Evolutionary conservation across 1,140 invertebrate genomes (phyloP).

Genomic region (Drosophila ohnishii): DNA sequence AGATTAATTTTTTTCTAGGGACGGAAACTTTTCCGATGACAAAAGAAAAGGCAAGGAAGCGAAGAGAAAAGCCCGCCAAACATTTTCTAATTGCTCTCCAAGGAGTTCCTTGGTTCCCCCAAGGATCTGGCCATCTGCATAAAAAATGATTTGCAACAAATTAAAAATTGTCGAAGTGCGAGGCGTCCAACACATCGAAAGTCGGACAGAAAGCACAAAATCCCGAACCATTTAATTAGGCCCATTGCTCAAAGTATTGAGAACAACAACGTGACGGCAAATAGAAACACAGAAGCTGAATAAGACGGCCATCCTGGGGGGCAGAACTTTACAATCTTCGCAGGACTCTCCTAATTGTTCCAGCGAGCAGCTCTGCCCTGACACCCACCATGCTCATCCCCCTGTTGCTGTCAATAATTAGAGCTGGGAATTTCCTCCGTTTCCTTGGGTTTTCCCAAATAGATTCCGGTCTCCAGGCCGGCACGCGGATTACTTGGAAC

Average conservation of each 20-base stretch:
- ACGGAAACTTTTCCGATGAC: conserved; percentile 21
- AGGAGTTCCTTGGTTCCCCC: conserved; percentile 41
- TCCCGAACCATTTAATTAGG: conserved; percentile 67
- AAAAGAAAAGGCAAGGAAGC: not conserved
- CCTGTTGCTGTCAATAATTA: conserved; percentile 74
- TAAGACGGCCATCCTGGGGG: conserved; percentile 4
- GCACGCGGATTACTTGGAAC: conserved; percentile 63
- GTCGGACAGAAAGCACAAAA: conserved; percentile 47
- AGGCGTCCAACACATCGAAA: conserved; percentile 32
- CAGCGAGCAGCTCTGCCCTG: conserved; percentile 3
- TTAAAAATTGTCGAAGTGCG: conserved; percentile 54
- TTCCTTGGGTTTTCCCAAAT: conserved; percentile 49
- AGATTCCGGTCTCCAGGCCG: conserved; percentile 28
- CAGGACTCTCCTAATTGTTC: conserved; percentile 57
- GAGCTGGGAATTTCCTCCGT: conserved; percentile 68
- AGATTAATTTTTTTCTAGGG: conserved; percentile 58
- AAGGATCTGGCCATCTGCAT: conserved; percentile 33
- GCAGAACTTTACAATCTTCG: conserved; percentile 41
- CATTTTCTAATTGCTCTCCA: conserved; percentile 67
- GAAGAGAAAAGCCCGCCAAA: conserved; percentile 24
- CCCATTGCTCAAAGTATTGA: conserved; percentile 49
- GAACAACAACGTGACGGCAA: conserved; percentile 13
- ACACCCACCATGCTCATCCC: conserved; percentile 13
- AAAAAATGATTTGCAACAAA: conserved; percentile 67
- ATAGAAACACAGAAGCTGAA: conserved; percentile 7